Conservation (phyloP, 2,888 invertebrate species). For the Eupithecia centaureata region DNA sequence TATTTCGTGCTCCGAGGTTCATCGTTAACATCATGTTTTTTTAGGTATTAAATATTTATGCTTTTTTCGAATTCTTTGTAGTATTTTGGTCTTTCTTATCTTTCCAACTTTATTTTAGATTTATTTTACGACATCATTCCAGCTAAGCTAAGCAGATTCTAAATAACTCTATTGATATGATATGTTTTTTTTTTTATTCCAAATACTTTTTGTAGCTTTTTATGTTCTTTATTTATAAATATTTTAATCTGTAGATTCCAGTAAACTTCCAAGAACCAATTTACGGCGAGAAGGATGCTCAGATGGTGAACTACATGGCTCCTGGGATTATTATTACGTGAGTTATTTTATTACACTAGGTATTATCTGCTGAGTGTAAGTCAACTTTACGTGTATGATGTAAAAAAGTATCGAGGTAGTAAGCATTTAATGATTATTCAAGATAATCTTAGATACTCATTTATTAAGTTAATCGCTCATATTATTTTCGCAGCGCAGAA, state of each 20-base stretch:
- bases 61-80: neutral
- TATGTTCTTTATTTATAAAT: neutral
- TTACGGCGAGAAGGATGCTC: slow-evolving; percentile 87
- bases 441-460: no score
- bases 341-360: slow-evolving; percentile 58
- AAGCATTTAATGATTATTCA: no score
- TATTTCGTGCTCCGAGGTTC: neutral
- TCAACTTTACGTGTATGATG: no score
- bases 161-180: neutral
- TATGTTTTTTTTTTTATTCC: neutral
- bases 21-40: neutral
- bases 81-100: neutral
- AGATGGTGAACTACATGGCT: slow-evolving; percentile 91
- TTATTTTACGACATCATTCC: neutral
- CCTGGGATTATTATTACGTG: slow-evolving; percentile 93
- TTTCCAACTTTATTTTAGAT: neutral
- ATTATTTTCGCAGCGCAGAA: no score
- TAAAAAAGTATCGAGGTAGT: no score
- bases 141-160: neutral
- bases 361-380: no score
- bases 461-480: no score
- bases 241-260: slow-evolving; percentile 76
- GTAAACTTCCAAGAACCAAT: slow-evolving; percentile 88
- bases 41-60: neutral
- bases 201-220: neutral